A percentile compares a stretch with the other conserved stretches of the same genome.
Conservation (phyloP, 2,888 invertebrate species). For the Eurytoma adleriae region DNA sequence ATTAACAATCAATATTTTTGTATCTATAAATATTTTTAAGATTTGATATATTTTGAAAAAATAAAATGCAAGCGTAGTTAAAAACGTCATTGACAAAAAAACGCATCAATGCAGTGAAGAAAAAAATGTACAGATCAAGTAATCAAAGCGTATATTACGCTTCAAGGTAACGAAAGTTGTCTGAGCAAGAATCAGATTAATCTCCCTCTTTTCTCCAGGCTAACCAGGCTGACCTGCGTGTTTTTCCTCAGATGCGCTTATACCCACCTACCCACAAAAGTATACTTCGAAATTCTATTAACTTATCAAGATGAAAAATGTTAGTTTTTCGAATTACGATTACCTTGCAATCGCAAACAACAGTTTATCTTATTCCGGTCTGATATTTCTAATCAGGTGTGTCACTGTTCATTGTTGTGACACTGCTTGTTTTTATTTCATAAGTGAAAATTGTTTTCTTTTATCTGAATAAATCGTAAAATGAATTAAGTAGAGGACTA, state of each 20-base stretch:
- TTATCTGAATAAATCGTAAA: not conserved
- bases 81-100: not conserved
- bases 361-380: conserved; percentile 35
- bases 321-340: not conserved
- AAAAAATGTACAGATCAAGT: not conserved
- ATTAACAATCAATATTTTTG: no score
- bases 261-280: not conserved
- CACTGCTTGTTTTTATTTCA: not conserved
- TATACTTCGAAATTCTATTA: not conserved
- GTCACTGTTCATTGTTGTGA: conserved; percentile 18
- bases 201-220: not conserved
- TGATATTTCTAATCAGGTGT: conserved; percentile 23
- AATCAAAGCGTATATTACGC: not conserved
- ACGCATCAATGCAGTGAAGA: not conserved
- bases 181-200: not conserved
- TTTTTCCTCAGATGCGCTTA: not conserved
- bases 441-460: not conserved
- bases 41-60: not conserved
- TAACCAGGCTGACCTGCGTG: not conserved
- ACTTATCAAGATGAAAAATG: not conserved
- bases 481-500: not conserved
- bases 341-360: conserved; percentile 14
- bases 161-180: conserved; percentile 41
- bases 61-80: not conserved
- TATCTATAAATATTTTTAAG: not conserved